A percentile compares a stretch with the other conserved stretches of the same genome.
Evolutionary conservation across 1,140 invertebrate genomes (phyloP).

Genomic region (Muscidifurax raptorellus): DNA sequence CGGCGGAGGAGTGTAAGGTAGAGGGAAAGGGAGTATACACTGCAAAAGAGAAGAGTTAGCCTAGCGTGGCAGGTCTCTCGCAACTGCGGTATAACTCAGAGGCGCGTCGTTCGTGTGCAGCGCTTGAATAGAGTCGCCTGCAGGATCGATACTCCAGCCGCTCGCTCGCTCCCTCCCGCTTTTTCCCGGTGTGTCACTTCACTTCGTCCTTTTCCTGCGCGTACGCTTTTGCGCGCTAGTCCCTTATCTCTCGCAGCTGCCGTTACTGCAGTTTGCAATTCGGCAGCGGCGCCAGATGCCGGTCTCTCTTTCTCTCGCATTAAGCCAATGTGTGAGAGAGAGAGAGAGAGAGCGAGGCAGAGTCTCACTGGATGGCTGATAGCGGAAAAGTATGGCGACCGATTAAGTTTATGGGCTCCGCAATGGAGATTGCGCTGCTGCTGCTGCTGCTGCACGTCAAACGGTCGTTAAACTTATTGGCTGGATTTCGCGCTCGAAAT

Average conservation of each 20-base stretch:
- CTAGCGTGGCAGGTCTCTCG: slow-evolving; percentile 52
- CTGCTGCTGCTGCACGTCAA: not conserved
- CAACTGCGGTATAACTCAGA: slow-evolving; percentile 69
- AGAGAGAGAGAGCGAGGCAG: slow-evolving; percentile 2
- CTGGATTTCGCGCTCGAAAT: not conserved
- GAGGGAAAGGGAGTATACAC: slow-evolving; percentile 61
- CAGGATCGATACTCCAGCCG: slow-evolving; percentile 71
- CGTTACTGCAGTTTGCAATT: not conserved
- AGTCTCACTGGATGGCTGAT: not conserved
- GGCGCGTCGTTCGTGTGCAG: slow-evolving; percentile 68
- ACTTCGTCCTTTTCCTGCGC: slow-evolving; percentile 21
- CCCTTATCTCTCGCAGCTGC: not conserved
- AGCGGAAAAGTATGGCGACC: not conserved
- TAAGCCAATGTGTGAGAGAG: slow-evolving; percentile 45
- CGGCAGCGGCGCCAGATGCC: not conserved
- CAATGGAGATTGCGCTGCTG: not conserved
- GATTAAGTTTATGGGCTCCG: slow-evolving; percentile 1
- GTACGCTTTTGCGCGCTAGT: slow-evolving; percentile 26
- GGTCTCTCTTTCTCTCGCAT: not conserved
- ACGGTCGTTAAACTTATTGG: not conserved
- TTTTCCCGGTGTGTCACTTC: not conserved
- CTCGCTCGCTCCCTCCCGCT: slow-evolving; percentile 54
- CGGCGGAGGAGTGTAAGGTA: not conserved
- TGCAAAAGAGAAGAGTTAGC: slow-evolving; percentile 44
- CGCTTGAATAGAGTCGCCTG: slow-evolving; percentile 69